These are phyloP conservation scores for Lacerta viridis DNA, from an alignment of 2,797 vertebrate genomes.

Conservation along the genomic window DNA sequence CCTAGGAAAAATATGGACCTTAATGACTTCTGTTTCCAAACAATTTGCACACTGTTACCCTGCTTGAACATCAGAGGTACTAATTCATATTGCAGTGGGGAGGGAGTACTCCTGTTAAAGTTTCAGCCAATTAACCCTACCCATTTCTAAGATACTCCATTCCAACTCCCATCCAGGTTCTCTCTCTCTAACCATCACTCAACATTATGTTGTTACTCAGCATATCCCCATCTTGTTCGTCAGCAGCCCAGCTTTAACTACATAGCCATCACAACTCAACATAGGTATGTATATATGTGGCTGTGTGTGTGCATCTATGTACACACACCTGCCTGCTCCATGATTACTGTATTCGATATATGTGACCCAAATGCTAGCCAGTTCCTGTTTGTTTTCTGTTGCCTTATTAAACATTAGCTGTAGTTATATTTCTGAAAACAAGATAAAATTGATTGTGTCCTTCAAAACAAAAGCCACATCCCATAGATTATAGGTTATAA, in stretches of 20 bases:
- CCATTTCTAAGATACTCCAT: not conserved
- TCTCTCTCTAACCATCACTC: not conserved
- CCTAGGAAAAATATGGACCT: not conserved
- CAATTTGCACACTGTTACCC: too few relatives aligned
- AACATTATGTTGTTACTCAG: not conserved
- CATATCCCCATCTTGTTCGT: not conserved
- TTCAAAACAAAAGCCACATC: slow-evolving; percentile 15
- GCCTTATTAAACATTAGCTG: slow-evolving; percentile 20
- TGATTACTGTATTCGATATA: not conserved
- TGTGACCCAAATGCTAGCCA: not conserved
- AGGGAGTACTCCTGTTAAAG: not conserved
- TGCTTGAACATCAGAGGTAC: not conserved
- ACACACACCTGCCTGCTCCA: not conserved
- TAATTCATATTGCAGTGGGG: not conserved
- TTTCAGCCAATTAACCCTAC: not conserved
- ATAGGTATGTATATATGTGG: not conserved
- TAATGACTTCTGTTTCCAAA: not conserved
- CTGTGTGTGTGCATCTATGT: not conserved
- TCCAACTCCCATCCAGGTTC: not conserved
- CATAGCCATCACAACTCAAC: not conserved
- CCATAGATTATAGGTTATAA: slow-evolving; percentile 20
- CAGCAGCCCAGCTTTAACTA: not conserved
- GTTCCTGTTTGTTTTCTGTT: not conserved
- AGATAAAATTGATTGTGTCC: slow-evolving; percentile 27
- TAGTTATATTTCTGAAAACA: slow-evolving; percentile 16